Percentiles rank a stretch among this genome's conserved stretches.
Evolutionary conservation across 2,888 invertebrate genomes (phyloP).

Genomic region (Drosophila merina): DNA sequence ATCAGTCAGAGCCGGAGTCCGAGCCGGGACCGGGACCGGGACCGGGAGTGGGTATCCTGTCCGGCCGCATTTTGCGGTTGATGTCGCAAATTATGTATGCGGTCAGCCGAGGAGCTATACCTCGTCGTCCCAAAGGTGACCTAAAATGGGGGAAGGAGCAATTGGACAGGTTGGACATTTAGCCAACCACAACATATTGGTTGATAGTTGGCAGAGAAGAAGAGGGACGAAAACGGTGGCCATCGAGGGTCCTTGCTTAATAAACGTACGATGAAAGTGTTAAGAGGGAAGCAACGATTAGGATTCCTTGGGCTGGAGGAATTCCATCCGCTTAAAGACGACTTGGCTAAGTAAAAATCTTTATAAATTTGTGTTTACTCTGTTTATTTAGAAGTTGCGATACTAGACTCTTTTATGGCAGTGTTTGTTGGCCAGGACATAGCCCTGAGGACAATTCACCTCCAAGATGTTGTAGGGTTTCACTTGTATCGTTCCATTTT

Average conservation of each 20-base stretch:
- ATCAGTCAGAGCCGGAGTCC: conserved; percentile 18
- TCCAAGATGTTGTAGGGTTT: conserved; percentile 77
- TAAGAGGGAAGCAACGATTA: background rate
- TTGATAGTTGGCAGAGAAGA: conserved; percentile 33
- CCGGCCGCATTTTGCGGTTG: conserved; percentile 35
- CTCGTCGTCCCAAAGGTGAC: conserved; percentile 12
- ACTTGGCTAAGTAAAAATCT: background rate
- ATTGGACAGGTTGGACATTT: conserved; percentile 28
- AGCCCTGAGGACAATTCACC: conserved; percentile 73
- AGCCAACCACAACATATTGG: conserved; percentile 38
- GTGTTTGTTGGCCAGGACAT: conserved; percentile 75
- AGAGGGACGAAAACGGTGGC: conserved; percentile 6
- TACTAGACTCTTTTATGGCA: conserved; percentile 75
- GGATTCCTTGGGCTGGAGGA: background rate
- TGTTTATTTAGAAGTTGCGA: conserved; percentile 7
- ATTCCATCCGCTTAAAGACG: background rate
- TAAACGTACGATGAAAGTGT: background rate
- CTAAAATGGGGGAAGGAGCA: conserved; percentile 1
- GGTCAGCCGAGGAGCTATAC: conserved; percentile 35
- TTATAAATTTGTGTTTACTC: background rate
- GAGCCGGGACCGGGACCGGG: background rate
- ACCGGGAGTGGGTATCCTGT: conserved; percentile 1
- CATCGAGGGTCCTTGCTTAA: background rate
- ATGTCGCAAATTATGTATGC: conserved; percentile 57
- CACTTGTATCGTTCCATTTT: conserved; percentile 50